Percentiles rank a stretch among this genome's conserved stretches.
These are phyloP conservation scores for Chrysogorgia sp. DNA, from an alignment of 92 coral and sea anemone species.

Conservation along the genomic window DNA sequence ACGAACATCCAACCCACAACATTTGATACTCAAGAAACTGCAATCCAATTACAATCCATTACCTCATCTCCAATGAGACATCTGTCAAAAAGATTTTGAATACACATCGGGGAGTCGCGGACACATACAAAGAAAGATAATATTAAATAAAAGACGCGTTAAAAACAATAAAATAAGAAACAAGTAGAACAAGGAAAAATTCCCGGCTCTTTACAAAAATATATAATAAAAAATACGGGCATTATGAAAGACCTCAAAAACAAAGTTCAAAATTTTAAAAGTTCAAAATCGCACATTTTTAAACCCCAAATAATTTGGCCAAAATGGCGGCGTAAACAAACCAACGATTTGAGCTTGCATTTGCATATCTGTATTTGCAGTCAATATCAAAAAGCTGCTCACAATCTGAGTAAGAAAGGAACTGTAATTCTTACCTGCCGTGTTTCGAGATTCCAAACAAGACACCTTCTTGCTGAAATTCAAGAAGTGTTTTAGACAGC, in stretches of 20 bases:
- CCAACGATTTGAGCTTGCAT: neutral
- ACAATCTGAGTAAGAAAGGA: neutral
- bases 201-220: no score
- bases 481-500: slow-evolving; percentile 67
- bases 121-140: neutral
- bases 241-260: no score
- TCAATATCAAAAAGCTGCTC: neutral
- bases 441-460: slow-evolving; percentile 80
- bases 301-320: no score
- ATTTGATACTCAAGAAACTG: neutral
- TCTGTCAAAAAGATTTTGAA: slow-evolving; percentile 48
- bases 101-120: slow-evolving; percentile 10
- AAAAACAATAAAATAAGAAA: neutral
- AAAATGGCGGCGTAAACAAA: neutral
- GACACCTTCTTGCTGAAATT: slow-evolving; percentile 85
- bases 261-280: no score
- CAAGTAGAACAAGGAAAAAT: neutral
- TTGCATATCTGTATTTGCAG: neutral
- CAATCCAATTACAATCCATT: neutral
- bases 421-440: slow-evolving; percentile 73
- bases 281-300: no score
- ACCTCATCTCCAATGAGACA: slow-evolving; percentile 95
- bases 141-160: neutral
- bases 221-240: no score
- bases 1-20: neutral